Conservation (phyloP, 2,888 invertebrate species). For the Julus scandinavius region DNA sequence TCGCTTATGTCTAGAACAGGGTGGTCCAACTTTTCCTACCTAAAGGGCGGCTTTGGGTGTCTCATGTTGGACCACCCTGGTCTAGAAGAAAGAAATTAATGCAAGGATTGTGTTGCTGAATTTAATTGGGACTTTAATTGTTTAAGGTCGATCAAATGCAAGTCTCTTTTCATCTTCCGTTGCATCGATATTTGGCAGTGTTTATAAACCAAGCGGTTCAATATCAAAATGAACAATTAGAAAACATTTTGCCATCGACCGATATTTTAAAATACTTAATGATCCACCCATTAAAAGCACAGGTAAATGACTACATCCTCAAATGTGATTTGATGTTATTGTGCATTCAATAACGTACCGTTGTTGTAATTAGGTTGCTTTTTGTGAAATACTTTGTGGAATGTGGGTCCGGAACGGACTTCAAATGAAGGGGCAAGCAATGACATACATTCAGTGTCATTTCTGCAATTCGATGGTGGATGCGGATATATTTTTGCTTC, state of each 20-base stretch:
- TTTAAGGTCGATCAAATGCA: slow-evolving; percentile 67
- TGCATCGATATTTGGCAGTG: slow-evolving; percentile 92
- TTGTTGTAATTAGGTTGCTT: slow-evolving; percentile 78
- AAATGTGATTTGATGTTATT: background rate
- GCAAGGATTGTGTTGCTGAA: background rate
- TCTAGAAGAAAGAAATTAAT: background rate
- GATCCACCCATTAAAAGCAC: slow-evolving; percentile 91
- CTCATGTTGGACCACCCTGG: too few species aligned
- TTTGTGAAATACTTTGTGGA: slow-evolving; percentile 93
- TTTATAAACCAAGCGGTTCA: slow-evolving; percentile 87
- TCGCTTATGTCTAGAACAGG: background rate
- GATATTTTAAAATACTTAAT: slow-evolving; percentile 83
- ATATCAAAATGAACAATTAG: slow-evolving; percentile 78
- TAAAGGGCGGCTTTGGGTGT: too few species aligned
- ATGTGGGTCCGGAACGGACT: slow-evolving; percentile 97
- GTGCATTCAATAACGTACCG: background rate
- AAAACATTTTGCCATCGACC: slow-evolving; percentile 82
- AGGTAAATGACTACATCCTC: slow-evolving; percentile 72
- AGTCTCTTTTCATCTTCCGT: slow-evolving; percentile 95
- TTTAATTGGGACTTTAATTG: slow-evolving; percentile 24
- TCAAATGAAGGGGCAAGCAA: slow-evolving; percentile 98
- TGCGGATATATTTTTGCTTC: slow-evolving; percentile 93
- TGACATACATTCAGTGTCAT: slow-evolving; percentile 98
- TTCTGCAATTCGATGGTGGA: slow-evolving; percentile 99
- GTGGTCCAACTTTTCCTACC: too few species aligned